These are phyloP conservation scores for Drosophila sp. DNA, from an alignment of 1,140 invertebrate genomes.

Conservation along the genomic window DNA sequence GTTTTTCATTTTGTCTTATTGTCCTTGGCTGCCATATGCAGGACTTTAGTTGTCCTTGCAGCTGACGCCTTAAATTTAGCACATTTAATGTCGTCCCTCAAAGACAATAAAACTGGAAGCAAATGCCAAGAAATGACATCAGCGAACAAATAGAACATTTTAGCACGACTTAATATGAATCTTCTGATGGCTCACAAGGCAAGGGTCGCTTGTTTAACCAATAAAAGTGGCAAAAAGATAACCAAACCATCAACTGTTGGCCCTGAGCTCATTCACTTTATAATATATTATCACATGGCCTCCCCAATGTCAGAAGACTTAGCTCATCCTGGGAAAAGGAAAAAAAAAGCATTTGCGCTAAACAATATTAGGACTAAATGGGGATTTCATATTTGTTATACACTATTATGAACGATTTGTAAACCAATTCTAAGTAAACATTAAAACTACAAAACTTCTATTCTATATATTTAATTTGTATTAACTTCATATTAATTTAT, in stretches of 20 bases:
- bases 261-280: conserved; percentile 11
- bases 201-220: background rate
- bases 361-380: too few relatives aligned
- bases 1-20: background rate
- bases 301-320: conserved; percentile 6
- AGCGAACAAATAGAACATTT: conserved; percentile 46
- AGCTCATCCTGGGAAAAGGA: background rate
- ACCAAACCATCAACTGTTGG: conserved; percentile 24
- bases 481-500: too few relatives aligned
- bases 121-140: conserved; percentile 57
- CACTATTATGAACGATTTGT: too few relatives aligned
- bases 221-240: conserved; percentile 38
- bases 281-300: conserved; percentile 22
- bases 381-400: too few relatives aligned
- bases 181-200: background rate
- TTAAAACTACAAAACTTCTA: too few relatives aligned
- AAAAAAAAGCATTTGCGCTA: too few relatives aligned
- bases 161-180: conserved; percentile 48
- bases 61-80: conserved; percentile 19
- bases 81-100: conserved; percentile 4
- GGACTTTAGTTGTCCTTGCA: conserved; percentile 37
- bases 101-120: conserved; percentile 59
- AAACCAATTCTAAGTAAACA: too few relatives aligned
- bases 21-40: conserved; percentile 16
- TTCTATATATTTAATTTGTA: too few relatives aligned